phyloP scores from a whole-genome alignment of 2,888 invertebrate genomes.

The Drosophila macrospina region DNA sequence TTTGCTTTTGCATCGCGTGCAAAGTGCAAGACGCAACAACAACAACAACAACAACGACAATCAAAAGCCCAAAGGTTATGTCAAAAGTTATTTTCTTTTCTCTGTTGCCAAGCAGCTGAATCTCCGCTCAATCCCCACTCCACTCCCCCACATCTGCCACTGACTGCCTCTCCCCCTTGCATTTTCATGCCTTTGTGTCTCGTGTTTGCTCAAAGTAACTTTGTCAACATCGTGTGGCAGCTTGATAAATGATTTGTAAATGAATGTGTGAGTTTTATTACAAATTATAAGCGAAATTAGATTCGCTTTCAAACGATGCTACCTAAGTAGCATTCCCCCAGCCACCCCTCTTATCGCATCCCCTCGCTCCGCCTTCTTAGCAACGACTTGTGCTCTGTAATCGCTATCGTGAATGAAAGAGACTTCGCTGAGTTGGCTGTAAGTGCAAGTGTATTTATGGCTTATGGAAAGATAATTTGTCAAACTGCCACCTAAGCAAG shows the following conservation, averaged over 20 bases:
- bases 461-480: constrained; percentile 59
- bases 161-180: neutral
- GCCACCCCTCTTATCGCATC: no score
- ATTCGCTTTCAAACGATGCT: constrained; percentile 15
- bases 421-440: constrained; percentile 21
- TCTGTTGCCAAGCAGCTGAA: neutral
- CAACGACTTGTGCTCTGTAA: neutral
- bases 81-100: constrained; percentile 29
- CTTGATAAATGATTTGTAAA: constrained; percentile 78
- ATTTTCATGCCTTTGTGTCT: constrained; percentile 20
- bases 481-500: constrained; percentile 47
- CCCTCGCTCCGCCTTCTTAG: neutral
- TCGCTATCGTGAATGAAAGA: constrained; percentile 4
- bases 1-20: neutral
- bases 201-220: constrained; percentile 15
- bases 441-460: constrained; percentile 61
- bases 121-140: no score
- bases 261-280: constrained; percentile 70
- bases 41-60: neutral
- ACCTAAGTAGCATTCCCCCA: neutral
- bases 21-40: constrained; percentile 3
- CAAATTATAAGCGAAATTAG: constrained; percentile 65
- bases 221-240: constrained; percentile 26
- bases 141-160: neutral
- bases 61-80: constrained; percentile 9